Base-by-base conservation (phyloP, 2,888 invertebrate species). In the Rhogogaster chlorosoma region DNA sequence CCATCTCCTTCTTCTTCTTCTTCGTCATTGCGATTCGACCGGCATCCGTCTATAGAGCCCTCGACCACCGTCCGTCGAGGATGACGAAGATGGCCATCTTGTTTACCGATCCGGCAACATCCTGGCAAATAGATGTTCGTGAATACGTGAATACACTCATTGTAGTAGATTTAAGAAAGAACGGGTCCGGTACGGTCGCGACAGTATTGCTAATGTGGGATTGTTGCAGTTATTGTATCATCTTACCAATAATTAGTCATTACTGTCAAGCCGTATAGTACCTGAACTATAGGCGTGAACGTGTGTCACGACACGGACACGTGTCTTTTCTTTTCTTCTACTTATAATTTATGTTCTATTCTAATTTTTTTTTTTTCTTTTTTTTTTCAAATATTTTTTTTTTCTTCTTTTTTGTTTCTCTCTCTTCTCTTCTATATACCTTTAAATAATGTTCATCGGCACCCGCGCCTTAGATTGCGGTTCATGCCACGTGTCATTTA, bases 61-160 rank as follows among this genome's bases (percentile, higher is more conserved):
- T 94, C 96, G 96, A 94, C 96, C 97, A 94, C 98, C 98, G 94
- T 97, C 98, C 95, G 97, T 99, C 95, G 98, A 98, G 96, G 99
- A 99, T 96, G 99, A 99, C 96, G 98, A 98, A 95, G 99, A 99
- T 95, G 99, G 99, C 95, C 99, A 99, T 95, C 98, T 99, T 95
- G 97, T 99, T 95, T 99, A 99, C 97, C 97, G 97, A 96, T 97
- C 97, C 95, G 99, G 99, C 95, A 99, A 99, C 96, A 96, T 98
- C 95, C 98, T 99, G 95, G 98, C 98, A 97, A 98, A 98, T 96
- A 97, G 99, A 98, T 99, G 99, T 98, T 98, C 98, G 98, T 98
- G 97, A 97, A 96, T 97, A 96, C 95, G 95, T 93, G 93, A 93
- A 93, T 93, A 93, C 93, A 93, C 91, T 93, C 92, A 93, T 93